Evolutionary conservation across 1,140 invertebrate species (phyloP).

Genomic region (Drosophila sp.): DNA sequence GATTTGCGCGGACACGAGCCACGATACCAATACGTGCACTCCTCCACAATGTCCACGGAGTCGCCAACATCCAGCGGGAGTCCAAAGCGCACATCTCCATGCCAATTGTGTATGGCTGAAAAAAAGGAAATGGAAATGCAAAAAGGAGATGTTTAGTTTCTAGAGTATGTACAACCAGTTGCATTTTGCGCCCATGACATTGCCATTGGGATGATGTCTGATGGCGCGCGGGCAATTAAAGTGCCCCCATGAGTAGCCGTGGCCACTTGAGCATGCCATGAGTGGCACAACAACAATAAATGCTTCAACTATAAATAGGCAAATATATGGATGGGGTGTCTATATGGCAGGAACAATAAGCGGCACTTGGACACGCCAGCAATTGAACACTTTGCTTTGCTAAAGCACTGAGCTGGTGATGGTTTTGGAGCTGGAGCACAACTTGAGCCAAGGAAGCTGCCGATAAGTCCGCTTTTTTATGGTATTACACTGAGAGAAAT

Average conservation of each 20-base stretch:
- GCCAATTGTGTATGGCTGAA: slow-evolving; percentile 94
- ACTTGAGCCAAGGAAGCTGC: slow-evolving; percentile 23
- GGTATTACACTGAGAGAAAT: slow-evolving; percentile 21
- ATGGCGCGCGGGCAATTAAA: slow-evolving; percentile 64
- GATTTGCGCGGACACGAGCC: slow-evolving; percentile 91
- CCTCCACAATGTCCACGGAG: slow-evolving; percentile 94
- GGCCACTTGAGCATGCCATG: slow-evolving; percentile 76
- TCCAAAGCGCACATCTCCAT: slow-evolving; percentile 91
- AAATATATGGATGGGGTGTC: slow-evolving; percentile 58
- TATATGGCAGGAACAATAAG: slow-evolving; percentile 38
- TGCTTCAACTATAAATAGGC: slow-evolving; percentile 81
- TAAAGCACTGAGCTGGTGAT: background rate
- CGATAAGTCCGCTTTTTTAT: slow-evolving; percentile 34
- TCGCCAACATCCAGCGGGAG: slow-evolving; percentile 94
- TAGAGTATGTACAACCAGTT: slow-evolving; percentile 58
- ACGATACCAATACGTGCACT: slow-evolving; percentile 93
- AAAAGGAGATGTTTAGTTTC: slow-evolving; percentile 23
- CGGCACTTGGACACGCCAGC: slow-evolving; percentile 45
- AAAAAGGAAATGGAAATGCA: slow-evolving; percentile 9
- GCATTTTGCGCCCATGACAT: slow-evolving; percentile 68
- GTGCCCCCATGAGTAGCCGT: slow-evolving; percentile 66
- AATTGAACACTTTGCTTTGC: slow-evolving; percentile 66
- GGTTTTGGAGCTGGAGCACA: slow-evolving; percentile 10
- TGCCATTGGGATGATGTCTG: slow-evolving; percentile 33
- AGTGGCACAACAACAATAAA: slow-evolving; percentile 78